A percentile compares a stretch with the other conserved stretches of the same genome.
These are phyloP conservation scores for Actinia equina DNA, from an alignment of 64 coral and sea anemone genomes.

Conservation along the genomic window DNA sequence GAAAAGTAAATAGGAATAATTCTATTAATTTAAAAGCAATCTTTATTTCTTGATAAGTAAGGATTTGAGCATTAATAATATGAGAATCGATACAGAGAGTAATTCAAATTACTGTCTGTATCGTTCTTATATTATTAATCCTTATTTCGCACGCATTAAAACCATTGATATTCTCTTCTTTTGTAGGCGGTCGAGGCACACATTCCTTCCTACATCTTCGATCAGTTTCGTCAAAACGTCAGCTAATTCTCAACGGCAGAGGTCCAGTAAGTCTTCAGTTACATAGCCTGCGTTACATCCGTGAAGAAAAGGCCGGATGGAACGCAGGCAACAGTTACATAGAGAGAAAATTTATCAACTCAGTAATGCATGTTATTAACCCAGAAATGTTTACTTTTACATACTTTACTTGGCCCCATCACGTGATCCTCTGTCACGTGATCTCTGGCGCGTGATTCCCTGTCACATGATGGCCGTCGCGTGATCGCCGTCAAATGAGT, in stretches of 20 bases:
- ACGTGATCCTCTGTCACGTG: too few species aligned
- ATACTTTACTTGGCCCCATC: too few species aligned
- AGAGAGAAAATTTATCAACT: background rate
- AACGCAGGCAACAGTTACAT: background rate
- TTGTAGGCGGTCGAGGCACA: conserved; percentile 79
- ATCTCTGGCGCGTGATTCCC: background rate
- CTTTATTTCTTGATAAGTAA: too few species aligned
- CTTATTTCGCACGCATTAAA: too few species aligned
- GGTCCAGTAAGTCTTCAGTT: background rate
- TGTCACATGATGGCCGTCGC: background rate
- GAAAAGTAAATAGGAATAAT: conserved; percentile 52
- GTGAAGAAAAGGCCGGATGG: too few species aligned
- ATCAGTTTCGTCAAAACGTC: conserved; percentile 73
- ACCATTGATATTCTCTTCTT: background rate
- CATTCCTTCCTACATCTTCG: conserved; percentile 87
- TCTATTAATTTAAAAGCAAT: background rate
- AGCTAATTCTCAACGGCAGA: background rate
- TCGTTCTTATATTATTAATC: too few species aligned
- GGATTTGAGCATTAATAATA: too few species aligned
- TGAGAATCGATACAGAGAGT: too few species aligned
- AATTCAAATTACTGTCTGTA: too few species aligned
- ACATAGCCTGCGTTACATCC: background rate
- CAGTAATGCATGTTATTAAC: background rate
- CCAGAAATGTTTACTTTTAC: too few species aligned
- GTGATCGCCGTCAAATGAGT: background rate